These are phyloP conservation scores for Nothocercus julius DNA, from an alignment of 2,113 vertebrate genomes.

Conservation along the genomic window DNA sequence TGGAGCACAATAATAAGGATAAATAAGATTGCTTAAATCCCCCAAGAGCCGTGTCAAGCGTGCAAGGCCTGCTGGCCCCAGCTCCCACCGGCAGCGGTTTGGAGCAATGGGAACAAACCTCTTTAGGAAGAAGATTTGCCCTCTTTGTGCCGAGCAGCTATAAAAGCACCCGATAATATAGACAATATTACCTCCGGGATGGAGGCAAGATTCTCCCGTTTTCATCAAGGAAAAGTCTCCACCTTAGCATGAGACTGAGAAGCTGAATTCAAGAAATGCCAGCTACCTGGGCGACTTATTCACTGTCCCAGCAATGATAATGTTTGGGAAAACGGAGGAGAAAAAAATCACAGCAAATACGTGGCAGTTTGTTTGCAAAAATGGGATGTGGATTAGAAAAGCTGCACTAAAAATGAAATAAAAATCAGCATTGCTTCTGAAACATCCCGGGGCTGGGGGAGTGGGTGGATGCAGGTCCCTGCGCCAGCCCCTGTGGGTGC, in stretches of 20 bases:
- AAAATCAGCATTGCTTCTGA: background rate
- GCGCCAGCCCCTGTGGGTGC: no score
- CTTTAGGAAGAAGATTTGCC: background rate
- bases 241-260: background rate
- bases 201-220: background rate
- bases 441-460: background rate
- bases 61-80: background rate
- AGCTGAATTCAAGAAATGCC: fast-evolving
- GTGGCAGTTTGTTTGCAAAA: background rate
- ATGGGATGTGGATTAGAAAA: background rate
- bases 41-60: constrained; percentile 6
- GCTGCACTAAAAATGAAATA: background rate
- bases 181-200: no score
- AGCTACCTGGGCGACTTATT: fast-evolving
- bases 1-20: constrained; percentile 56
- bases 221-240: background rate
- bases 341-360: background rate
- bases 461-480: fast-evolving
- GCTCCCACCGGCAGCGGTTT: background rate
- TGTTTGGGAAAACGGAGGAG: background rate
- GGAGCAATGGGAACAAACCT: background rate
- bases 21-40: constrained; percentile 56
- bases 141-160: background rate
- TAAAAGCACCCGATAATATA: background rate
- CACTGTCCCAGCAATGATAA: background rate